Base-by-base conservation (phyloP, 1,140 invertebrate species). In the Rhynchophorus ferrugineus region DNA sequence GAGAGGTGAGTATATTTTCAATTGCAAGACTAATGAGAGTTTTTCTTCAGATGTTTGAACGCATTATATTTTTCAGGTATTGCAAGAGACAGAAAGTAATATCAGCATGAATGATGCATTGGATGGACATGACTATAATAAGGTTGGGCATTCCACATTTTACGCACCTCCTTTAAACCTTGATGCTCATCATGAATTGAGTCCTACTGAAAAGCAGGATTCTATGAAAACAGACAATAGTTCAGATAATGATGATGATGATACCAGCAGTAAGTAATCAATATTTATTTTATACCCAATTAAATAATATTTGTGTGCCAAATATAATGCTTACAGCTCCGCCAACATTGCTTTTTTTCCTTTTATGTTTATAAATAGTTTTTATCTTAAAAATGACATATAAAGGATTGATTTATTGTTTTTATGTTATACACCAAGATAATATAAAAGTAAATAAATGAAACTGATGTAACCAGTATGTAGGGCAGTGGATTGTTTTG, bases 141-240 rank as follows among this genome's bases (percentile, higher is more conserved):
- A 58, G 54, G 53, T 77, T 54, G 59, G 75, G 48, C 65, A 74
- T 53, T 73, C 72, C 0, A 68, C 71, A 13, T 76, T 75, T 59
- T 76, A 75, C 58, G 61, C 74, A 45, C 70, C 68, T 64, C 49
- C 49, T 9, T 62, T 65, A 13, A 53, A 59, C 50, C 57, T 75
- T 51, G 62, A 75, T 62, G 55, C 60, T 22, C 65, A 69, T 48
- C 29, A 49, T 16, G 56, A 56, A 3, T 45, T 75, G 16, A 73
- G 72, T 57, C 72, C 79, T 3, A 79, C 79, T 3, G 85, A 87
- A 63, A 87, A 87, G 61, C 81, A 83, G 47, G 84, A 87, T 63
- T 71, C 78, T 39, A 85, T 85, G 81, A 87, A 86, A 67, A 80
- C 83, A 0, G 84, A 82, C 48, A 68, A 69, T 35, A 67, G 68